Percentiles rank a stretch among this genome's conserved stretches.
Evolutionary conservation across 2,113 vertebrate genomes (phyloP).

Genomic region (Pholis gunnellus): DNA sequence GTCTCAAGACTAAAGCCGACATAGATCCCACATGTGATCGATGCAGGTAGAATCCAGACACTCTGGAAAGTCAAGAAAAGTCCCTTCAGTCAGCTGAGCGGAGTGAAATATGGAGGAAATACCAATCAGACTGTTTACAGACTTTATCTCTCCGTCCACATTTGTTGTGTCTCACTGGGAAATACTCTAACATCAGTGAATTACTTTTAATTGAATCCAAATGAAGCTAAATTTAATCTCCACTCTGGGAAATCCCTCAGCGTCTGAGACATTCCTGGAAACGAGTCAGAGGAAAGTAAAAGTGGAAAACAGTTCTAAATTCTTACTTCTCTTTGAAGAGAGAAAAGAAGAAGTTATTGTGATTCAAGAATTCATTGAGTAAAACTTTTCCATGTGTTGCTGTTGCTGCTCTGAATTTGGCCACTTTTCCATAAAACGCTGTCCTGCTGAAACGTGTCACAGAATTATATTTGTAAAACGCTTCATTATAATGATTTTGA

Average conservation of each 20-base stretch:
- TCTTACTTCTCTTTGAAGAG: neutral
- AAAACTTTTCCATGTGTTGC: neutral
- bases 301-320: neutral
- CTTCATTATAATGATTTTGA: neutral
- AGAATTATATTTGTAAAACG: neutral
- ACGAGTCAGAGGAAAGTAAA: neutral
- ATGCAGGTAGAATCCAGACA: too few species aligned
- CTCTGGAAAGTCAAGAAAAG: too few species aligned
- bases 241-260: neutral
- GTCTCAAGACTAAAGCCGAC: too few species aligned
- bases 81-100: too few species aligned
- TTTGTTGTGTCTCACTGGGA: neutral
- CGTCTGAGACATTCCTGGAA: neutral
- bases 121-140: neutral
- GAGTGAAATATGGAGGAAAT: neutral
- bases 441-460: neutral
- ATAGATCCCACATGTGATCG: too few species aligned
- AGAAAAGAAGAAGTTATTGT: neutral
- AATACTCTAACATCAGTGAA: neutral
- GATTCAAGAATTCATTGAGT: neutral
- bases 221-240: neutral
- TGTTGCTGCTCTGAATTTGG: neutral
- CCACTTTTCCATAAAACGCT: neutral
- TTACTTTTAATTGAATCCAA: conserved; percentile 1
- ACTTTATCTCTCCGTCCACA: neutral